Conservation (phyloP, 2,797 vertebrate species). For the Avahi laniger region DNA sequence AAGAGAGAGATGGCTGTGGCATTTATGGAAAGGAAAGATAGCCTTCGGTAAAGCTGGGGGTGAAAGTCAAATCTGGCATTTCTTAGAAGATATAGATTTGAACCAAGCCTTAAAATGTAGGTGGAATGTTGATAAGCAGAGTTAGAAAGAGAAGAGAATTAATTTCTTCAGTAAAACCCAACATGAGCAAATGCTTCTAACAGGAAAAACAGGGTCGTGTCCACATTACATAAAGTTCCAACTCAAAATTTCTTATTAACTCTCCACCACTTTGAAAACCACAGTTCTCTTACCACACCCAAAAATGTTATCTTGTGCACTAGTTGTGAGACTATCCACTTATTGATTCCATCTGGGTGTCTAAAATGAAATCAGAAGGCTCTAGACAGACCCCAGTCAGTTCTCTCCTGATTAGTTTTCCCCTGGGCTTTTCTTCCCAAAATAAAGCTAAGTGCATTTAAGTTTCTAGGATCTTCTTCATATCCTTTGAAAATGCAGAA, state of each 20-base stretch:
- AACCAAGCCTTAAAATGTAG: background rate
- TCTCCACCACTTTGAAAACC: constrained; percentile 1
- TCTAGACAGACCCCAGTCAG: background rate
- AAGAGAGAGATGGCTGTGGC: background rate
- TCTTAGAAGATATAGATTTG: background rate
- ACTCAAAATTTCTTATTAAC: constrained; percentile 8
- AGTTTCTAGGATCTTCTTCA: constrained; percentile 51
- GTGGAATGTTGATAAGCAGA: background rate
- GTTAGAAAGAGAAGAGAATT: constrained; percentile 9
- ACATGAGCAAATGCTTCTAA: background rate
- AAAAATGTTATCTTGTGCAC: background rate
- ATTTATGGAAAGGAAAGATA: background rate
- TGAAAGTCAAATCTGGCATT: background rate
- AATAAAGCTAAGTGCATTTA: constrained; percentile 53
- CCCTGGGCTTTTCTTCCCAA: constrained; percentile 43
- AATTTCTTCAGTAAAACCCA: background rate
- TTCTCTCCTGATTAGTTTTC: background rate
- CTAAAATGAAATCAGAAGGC: background rate
- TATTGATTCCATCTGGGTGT: background rate
- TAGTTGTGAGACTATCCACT: background rate
- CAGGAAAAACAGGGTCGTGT: background rate
- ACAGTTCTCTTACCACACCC: background rate
- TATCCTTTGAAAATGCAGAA: constrained; percentile 65
- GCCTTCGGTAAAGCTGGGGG: background rate
- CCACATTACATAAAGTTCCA: background rate